Evolutionary conservation across 2,888 invertebrate genomes (phyloP), one percentile per base, ranked within the genome.

Genomic region (Eulithis testata): DNA sequence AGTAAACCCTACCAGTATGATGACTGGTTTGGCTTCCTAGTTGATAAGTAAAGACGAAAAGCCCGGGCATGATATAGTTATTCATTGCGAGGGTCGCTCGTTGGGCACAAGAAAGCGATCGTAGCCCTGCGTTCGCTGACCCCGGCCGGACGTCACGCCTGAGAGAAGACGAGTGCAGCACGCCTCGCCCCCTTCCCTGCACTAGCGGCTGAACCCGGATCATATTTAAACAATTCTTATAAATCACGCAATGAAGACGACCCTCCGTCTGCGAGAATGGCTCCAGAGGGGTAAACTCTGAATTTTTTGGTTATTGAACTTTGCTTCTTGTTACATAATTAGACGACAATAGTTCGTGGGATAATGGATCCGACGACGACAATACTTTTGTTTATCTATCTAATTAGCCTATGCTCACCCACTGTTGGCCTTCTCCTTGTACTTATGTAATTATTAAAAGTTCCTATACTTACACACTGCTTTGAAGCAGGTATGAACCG

Each of bases 121-220:
- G 79, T 70, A 82, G 87, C 86, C 86, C 86, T 86, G 84, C 88
- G 91, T 87, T 85, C 91, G 86, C 84, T 88, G 91, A 91, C 91
- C 91, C 88, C 90, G 86, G 85, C 86, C 89, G 85, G 86, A 86
- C 88, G 88, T 88, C 88, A 90, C 89, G 91, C 84, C 87, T 88
- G 84, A 90, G 84, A 85, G 88, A 85, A 90, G 87, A 84, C 87
- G 86, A 87, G 85, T 84, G 89, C 88, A 86, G 83, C 83, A 82
- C 83, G 80, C 80, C 77, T 80, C 78, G 76, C 81, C 71, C 73
- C 68, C 67, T 66, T 71, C 74, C 73, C 79, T 70, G 75, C 78
- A 70, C 75, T 73, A 71, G 73, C 71, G 66, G 58, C 68, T 69
- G 70, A 69, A 70, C 70, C 72, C 72, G 68, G 69, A 70, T 72